These are phyloP conservation scores for Dryococelus australis DNA, from an alignment of 2,888 invertebrate genomes.

Conservation along the genomic window DNA sequence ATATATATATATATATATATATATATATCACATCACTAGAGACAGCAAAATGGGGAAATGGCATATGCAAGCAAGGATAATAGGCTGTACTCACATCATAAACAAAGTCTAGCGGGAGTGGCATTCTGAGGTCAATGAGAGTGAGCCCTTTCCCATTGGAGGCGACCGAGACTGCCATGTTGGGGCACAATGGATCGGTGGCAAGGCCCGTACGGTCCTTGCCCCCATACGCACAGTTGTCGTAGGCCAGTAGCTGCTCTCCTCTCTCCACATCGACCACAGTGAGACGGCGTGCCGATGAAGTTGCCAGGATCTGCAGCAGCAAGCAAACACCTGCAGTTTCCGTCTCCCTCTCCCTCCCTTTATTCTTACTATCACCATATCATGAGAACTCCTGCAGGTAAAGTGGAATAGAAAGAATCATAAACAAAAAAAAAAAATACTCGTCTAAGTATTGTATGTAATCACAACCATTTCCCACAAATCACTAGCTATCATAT, in stretches of 20 bases:
- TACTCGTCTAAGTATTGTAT: too few relatives aligned
- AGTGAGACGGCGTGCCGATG: constrained; percentile 59
- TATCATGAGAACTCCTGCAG: not conserved
- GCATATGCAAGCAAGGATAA: too few relatives aligned
- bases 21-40: too few relatives aligned
- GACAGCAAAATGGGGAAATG: too few relatives aligned
- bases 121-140: constrained; percentile 61
- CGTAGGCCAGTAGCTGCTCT: constrained; percentile 59
- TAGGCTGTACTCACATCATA: constrained; percentile 57
- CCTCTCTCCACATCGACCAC: constrained; percentile 62
- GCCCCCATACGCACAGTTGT: constrained; percentile 60
- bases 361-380: not conserved
- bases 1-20: too few relatives aligned
- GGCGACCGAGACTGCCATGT: constrained; percentile 60
- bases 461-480: too few relatives aligned
- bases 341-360: not conserved
- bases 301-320: constrained; percentile 59
- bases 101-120: constrained; percentile 60
- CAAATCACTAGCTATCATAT: too few relatives aligned
- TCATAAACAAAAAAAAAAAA: too few relatives aligned
- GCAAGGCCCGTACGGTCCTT: constrained; percentile 60
- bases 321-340: not conserved
- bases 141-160: constrained; percentile 62
- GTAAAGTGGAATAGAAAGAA: too few relatives aligned
- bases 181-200: constrained; percentile 59